phyloP scores from a whole-genome alignment of 1,140 invertebrate genomes.

The Cotesia glomerata region DNA sequence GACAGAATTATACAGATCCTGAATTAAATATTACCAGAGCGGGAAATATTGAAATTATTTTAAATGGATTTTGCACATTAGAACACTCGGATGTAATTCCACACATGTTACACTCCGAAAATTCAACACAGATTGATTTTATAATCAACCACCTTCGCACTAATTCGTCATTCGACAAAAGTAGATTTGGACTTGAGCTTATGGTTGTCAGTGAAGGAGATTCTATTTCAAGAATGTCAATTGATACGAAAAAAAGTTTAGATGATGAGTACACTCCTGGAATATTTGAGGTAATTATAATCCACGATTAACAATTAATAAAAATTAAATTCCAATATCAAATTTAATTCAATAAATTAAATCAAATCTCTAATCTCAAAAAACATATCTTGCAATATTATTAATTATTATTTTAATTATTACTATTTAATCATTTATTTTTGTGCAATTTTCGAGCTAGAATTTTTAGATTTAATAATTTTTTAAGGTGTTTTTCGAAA shows the following conservation, averaged over 20 bases:
- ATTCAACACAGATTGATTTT: slow-evolving; percentile 70
- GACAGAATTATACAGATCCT: slow-evolving; percentile 48
- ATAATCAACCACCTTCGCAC: slow-evolving; percentile 65
- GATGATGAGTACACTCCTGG: slow-evolving; percentile 78
- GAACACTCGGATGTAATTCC: slow-evolving; percentile 66
- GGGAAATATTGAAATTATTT: slow-evolving; percentile 51
- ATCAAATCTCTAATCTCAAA: too few relatives aligned
- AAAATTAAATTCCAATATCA: background rate
- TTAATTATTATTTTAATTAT: too few relatives aligned
- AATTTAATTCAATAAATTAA: too few relatives aligned
- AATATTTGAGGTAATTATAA: slow-evolving; percentile 68
- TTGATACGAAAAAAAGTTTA: slow-evolving; percentile 66
- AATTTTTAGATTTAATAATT: too few relatives aligned
- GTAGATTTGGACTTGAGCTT: slow-evolving; percentile 69
- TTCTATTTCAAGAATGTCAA: slow-evolving; percentile 48
- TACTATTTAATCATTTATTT: too few relatives aligned
- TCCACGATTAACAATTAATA: background rate
- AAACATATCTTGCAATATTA: too few relatives aligned
- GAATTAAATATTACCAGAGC: slow-evolving; percentile 46
- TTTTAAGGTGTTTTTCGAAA: too few relatives aligned
- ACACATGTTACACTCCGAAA: slow-evolving; percentile 69
- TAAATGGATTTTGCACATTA: slow-evolving; percentile 63
- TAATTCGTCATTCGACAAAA: slow-evolving; percentile 57
- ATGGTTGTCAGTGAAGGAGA: slow-evolving; percentile 61
- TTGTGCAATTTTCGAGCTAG: too few relatives aligned